Evolutionary conservation across 2,888 invertebrate species (phyloP).

Genomic region (Acronicta leporina): DNA sequence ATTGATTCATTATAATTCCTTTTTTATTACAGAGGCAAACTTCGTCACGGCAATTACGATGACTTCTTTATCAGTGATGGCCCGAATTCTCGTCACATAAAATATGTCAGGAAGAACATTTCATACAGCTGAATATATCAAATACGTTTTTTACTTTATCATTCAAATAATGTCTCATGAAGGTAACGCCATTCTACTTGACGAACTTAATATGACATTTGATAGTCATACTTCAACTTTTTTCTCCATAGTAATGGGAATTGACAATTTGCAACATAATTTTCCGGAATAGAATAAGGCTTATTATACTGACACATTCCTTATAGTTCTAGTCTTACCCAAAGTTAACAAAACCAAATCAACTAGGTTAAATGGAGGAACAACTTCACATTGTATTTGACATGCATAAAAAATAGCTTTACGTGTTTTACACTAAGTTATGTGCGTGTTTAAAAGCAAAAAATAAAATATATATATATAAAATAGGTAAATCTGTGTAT

Average conservation of each 20-base stretch:
- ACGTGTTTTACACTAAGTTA: constrained; percentile 54
- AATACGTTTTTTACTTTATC: constrained; percentile 30
- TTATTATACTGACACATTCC: constrained; percentile 46
- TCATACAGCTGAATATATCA: constrained; percentile 25
- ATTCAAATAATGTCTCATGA: constrained; percentile 26
- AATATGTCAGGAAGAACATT: constrained; percentile 33
- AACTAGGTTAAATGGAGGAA: constrained; percentile 38
- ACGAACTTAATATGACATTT: constrained; percentile 41
- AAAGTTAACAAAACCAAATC: constrained; percentile 45
- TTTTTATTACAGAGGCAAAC: constrained; percentile 72
- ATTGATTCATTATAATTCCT: too few species aligned
- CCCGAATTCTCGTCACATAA: constrained; percentile 70
- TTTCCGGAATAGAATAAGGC: constrained; percentile 43
- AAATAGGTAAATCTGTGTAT: constrained; percentile 65
- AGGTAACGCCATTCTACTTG: constrained; percentile 23
- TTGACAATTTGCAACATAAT: constrained; percentile 24
- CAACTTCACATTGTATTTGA: constrained; percentile 49
- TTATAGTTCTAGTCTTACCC: constrained; percentile 55
- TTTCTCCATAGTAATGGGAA: constrained; percentile 20
- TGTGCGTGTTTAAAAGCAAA: constrained; percentile 54
- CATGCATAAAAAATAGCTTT: constrained; percentile 66
- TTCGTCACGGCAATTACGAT: constrained; percentile 66
- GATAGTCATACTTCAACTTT: constrained; percentile 39
- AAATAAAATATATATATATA: constrained; percentile 49
- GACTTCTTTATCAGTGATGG: constrained; percentile 70